These are phyloP conservation scores for Drosophila mulleri DNA, from an alignment of 2,888 invertebrate genomes.

Conservation along the genomic window DNA sequence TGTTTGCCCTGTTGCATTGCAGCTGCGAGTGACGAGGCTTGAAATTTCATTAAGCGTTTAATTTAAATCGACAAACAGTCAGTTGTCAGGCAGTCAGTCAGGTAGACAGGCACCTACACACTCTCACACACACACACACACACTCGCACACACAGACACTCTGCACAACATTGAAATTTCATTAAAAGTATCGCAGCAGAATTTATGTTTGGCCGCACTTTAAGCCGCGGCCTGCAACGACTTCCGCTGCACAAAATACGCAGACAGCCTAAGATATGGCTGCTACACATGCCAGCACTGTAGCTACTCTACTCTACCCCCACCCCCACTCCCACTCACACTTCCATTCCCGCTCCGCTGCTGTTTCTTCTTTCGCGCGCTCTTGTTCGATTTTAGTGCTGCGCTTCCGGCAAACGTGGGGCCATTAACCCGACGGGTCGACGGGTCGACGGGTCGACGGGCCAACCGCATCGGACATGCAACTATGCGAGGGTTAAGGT, in stretches of 20 bases:
- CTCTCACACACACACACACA: constrained; percentile 11
- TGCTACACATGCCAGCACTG: constrained; percentile 70
- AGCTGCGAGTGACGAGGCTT: constrained; percentile 72
- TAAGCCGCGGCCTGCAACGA: constrained; percentile 70
- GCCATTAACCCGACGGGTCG: constrained; percentile 68
- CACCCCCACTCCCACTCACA: constrained; percentile 4
- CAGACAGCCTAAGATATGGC: constrained; percentile 76
- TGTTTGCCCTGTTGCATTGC: constrained; percentile 49
- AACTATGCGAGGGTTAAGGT: constrained; percentile 77
- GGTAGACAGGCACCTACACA: constrained; percentile 15
- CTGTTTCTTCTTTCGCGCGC: constrained; percentile 57
- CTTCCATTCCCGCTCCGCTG: constrained; percentile 7
- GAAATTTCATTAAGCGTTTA: constrained; percentile 81
- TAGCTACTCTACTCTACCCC: neutral
- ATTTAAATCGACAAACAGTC: constrained; percentile 75
- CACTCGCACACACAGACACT: constrained; percentile 21
- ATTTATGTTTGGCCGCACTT: constrained; percentile 73
- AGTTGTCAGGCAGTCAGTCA: constrained; percentile 45
- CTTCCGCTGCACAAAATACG: constrained; percentile 73
- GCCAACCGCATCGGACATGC: constrained; percentile 59
- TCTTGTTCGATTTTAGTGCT: constrained; percentile 78
- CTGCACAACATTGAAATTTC: constrained; percentile 76
- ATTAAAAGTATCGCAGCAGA: constrained; percentile 71
- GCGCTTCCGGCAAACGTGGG: constrained; percentile 65
- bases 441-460: constrained; percentile 37